Conservation (phyloP, 2,113 vertebrate species). For the Parus major region DNA sequence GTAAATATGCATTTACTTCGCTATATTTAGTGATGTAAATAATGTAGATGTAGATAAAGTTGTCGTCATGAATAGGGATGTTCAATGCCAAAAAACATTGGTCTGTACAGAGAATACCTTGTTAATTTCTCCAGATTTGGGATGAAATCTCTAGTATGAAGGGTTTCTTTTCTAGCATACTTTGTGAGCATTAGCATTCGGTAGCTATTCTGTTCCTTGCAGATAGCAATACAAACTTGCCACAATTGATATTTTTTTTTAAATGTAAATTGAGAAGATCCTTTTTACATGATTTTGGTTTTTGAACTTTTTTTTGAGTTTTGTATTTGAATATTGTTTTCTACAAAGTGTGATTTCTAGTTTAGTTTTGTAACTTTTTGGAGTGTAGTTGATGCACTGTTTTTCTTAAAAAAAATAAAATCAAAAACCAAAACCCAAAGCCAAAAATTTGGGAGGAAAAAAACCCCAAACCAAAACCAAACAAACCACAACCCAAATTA, state of each 20-base stretch:
- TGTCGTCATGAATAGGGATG: neutral
- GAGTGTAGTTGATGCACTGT: neutral
- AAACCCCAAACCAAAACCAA: neutral
- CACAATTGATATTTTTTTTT: neutral
- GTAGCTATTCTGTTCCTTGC: neutral
- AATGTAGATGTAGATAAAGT: neutral
- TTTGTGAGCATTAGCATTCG: neutral
- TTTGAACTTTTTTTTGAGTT: neutral
- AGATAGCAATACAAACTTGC: neutral
- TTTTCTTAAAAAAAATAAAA: neutral
- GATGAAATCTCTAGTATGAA: neutral
- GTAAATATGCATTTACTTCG: neutral
- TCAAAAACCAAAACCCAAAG: neutral
- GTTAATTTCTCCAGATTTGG: neutral
- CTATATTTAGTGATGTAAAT: neutral
- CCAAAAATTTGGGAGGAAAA: neutral
- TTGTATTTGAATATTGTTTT: neutral
- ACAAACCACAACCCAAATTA: neutral
- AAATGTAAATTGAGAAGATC: neutral
- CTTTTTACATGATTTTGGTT: rapidly evolving
- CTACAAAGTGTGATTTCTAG: neutral
- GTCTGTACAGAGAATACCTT: neutral
- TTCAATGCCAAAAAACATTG: neutral
- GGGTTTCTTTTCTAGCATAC: neutral
- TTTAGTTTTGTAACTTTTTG: neutral